Evolutionary conservation across 2,113 vertebrate genomes (phyloP).

Genomic region (Panthera leo): DNA sequence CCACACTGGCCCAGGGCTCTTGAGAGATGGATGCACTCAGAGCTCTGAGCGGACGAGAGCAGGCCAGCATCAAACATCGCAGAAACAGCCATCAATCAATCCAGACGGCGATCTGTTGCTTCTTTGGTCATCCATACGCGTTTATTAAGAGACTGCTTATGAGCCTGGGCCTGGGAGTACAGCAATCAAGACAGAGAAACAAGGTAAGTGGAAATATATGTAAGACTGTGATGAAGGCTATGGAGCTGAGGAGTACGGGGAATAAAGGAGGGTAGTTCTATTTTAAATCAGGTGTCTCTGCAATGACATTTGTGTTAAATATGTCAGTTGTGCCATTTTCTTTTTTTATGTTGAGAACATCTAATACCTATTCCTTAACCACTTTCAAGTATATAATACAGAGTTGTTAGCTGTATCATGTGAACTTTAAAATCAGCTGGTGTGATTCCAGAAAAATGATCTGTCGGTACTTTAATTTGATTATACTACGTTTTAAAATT

Average conservation of each 20-base stretch:
- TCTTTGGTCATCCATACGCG: background rate
- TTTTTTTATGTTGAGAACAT: background rate
- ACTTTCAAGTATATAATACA: background rate
- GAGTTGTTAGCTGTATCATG: background rate
- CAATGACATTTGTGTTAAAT: background rate
- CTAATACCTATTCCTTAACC: background rate
- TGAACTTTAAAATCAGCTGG: background rate
- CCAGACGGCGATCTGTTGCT: background rate
- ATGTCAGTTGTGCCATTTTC: background rate
- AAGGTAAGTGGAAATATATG: background rate
- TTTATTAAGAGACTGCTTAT: background rate
- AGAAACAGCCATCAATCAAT: background rate
- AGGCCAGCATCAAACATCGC: background rate
- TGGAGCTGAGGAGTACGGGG: background rate
- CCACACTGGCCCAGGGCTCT: fast-evolving
- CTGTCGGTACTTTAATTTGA: background rate
- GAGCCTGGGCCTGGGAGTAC: background rate
- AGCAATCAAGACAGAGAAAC: background rate
- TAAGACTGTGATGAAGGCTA: background rate
- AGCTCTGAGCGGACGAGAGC: background rate
- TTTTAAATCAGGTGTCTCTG: background rate
- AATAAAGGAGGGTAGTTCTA: background rate
- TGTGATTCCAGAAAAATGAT: background rate
- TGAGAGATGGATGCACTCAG: no score
- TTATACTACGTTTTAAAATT: background rate